Evolutionary conservation across 2,888 invertebrate genomes (phyloP).

Genomic region (Marronus borbonicus): DNA sequence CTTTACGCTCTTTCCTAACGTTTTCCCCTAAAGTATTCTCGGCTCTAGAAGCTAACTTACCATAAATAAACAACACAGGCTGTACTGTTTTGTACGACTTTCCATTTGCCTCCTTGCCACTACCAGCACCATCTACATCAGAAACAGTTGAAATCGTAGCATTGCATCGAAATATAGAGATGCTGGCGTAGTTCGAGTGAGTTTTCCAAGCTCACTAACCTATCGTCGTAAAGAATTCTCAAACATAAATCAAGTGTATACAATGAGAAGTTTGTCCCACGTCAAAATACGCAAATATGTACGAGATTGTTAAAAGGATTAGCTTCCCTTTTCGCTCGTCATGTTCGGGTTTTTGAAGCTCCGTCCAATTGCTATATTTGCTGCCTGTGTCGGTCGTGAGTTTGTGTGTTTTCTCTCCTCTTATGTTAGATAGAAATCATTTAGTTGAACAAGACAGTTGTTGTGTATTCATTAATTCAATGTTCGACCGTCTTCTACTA

Average conservation of each 20-base stretch:
- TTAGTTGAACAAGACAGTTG: too few relatives aligned
- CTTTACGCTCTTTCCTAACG: neutral
- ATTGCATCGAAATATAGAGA: slow-evolving; percentile 10
- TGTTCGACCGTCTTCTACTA: too few relatives aligned
- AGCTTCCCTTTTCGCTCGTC: neutral
- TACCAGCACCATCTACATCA: neutral
- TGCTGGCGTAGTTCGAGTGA: neutral
- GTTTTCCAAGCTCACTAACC: neutral
- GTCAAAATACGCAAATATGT: slow-evolving; percentile 4
- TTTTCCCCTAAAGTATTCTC: neutral
- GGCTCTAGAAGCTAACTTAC: slow-evolving; percentile 12
- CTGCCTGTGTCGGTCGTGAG: too few relatives aligned
- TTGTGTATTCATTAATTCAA: too few relatives aligned
- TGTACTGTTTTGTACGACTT: neutral
- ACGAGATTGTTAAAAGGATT: slow-evolving; percentile 20
- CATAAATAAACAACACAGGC: slow-evolving; percentile 20
- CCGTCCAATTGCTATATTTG: too few relatives aligned
- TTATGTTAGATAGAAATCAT: too few relatives aligned
- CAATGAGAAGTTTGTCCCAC: slow-evolving; percentile 57
- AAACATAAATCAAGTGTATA: slow-evolving; percentile 60
- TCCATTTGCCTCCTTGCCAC: neutral
- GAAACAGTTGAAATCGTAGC: slow-evolving; percentile 20
- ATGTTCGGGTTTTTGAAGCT: too few relatives aligned
- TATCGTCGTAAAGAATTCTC: slow-evolving; percentile 56
- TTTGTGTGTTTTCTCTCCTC: too few relatives aligned